Base-by-base conservation (phyloP, 2,113 vertebrate species). In the Pelvicachromis taeniatus region DNA sequence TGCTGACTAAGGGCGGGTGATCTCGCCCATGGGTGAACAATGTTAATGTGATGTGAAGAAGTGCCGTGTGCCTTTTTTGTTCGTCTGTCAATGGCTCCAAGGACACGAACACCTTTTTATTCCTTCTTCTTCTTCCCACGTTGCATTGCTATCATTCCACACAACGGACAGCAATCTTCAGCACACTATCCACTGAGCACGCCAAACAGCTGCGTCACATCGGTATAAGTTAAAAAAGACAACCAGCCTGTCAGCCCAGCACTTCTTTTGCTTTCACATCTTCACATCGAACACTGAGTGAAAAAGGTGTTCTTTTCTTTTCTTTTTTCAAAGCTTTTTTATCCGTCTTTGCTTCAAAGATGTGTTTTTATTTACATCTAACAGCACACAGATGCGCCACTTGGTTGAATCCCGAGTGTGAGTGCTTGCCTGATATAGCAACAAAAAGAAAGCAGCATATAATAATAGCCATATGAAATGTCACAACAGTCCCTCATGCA, bases 401-500 rank as follows among this genome's bases (percentile, higher is more conserved):
- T 82, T 23, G 45, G 88, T 84, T 88, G 81, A 91, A 52, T 94
- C 85, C 89, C 53, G 10, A 35, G 87, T 82, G 89, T 48, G 84
- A 86, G 81, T 21, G 52, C 80, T 54, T 13, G 91, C 85, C 91
- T 89, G 86, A 93, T 93, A 92, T 88, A 93, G 93, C 91, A 91
- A 86, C 92, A 92, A 89, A 93, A 87, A 78, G 81, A 90, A 80
- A 84, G 84, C 86, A 58, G 80, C 63, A 50, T 85, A 81, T 94
- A 92, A 93, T 94, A 92, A 95, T 88, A 93, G 91, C 87, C 89
- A 59, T 83, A 82, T 82, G 87, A 93, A 94, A 93, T 94, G 94
- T 92, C 91, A 92, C 81, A 77, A 81, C 88, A 68, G 84, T 80
- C 91, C 88, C 87, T 92, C 87, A 84, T 82, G 90, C 88, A 82